Conservation (phyloP, 2,888 invertebrate species). For the Aromia moschata region DNA sequence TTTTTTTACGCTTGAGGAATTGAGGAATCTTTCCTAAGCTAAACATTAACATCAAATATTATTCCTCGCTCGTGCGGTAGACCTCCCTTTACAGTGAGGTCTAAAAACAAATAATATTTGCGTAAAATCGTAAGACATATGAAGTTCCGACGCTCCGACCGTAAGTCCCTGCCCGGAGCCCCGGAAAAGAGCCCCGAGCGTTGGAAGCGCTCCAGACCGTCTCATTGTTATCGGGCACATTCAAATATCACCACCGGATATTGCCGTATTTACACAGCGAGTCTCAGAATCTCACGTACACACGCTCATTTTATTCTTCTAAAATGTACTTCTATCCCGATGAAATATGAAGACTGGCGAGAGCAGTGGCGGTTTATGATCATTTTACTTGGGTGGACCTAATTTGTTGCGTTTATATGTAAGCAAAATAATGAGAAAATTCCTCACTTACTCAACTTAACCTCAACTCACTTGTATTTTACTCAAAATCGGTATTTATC, state of each 20-base stretch:
- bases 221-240: slow-evolving; percentile 39
- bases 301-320: slow-evolving; percentile 26
- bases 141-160: slow-evolving; percentile 23
- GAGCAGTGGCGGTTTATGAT: too few relatives aligned
- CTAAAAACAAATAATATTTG: slow-evolving; percentile 27
- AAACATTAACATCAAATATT: too few relatives aligned
- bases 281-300: slow-evolving; percentile 27
- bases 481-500: too few relatives aligned
- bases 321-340: slow-evolving; percentile 28
- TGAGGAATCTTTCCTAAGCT: too few relatives aligned
- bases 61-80: too few relatives aligned
- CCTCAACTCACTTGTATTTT: too few relatives aligned
- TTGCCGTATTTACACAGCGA: slow-evolving; percentile 35
- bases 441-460: too few relatives aligned
- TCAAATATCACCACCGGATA: slow-evolving; percentile 39
- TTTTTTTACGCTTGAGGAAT: too few relatives aligned
- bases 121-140: slow-evolving; percentile 29
- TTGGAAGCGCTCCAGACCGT: slow-evolving; percentile 22
- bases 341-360: slow-evolving; percentile 26
- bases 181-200: slow-evolving; percentile 28
- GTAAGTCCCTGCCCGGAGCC: slow-evolving; percentile 26
- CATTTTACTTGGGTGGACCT: too few relatives aligned
- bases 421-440: too few relatives aligned
- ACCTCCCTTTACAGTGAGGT: too few relatives aligned
- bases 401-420: too few relatives aligned